Base-by-base conservation (phyloP, 2,888 invertebrate genomes). In the Phaonia tiefii region DNA sequence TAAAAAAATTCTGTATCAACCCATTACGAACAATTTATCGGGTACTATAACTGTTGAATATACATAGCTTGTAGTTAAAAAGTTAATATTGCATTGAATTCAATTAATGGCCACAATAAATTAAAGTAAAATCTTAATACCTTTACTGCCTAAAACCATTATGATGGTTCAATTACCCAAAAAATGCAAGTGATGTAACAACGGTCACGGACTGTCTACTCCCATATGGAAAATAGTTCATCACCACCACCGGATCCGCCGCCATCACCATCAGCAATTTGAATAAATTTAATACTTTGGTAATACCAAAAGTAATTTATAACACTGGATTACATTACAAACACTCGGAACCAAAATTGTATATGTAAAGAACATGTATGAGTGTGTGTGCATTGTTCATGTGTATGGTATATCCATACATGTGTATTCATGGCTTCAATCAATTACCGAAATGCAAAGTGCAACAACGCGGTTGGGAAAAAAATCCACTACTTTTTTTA, bases 281-380 rank as follows among this genome's bases (percentile, higher is more conserved):
- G 31, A 31, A 31, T 15, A 60, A 60, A 60, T 39, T 72, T 71
- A 80, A 71, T 77, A 74, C 74, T 60, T 46, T 44, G 17, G 71
- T 56, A 77, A 67, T 72, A 81, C 77, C 54, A 71, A 25, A 71
- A 72, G 81, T 75, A 78, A 81, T 81, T 81, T 81, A 81, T 76
- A 79, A 73, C 75, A 70, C 66, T 58, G 54, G 71, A 77, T 77
- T 79, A 82, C 82, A 75, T 72, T 15, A 15, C 26, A 37, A 3
- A 44, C n/a, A 72, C 42, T 42, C n/a, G n/a, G n/a, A n/a, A n/a
- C n/a, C n/a, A n/a, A n/a, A n/a, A n/a, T n/a, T n/a, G n/a, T n/a
- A n/a, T n/a, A n/a, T n/a, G n/a, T n/a, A n/a, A n/a, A n/a, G n/a
- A n/a, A n/a, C n/a, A n/a, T n/a, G n/a, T n/a, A n/a, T n/a, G n/a